A percentile compares a stretch with the other conserved stretches of the same genome.
These are phyloP conservation scores for Thaleichthys pacificus DNA, from an alignment of 2,797 vertebrate species.

Conservation along the genomic window DNA sequence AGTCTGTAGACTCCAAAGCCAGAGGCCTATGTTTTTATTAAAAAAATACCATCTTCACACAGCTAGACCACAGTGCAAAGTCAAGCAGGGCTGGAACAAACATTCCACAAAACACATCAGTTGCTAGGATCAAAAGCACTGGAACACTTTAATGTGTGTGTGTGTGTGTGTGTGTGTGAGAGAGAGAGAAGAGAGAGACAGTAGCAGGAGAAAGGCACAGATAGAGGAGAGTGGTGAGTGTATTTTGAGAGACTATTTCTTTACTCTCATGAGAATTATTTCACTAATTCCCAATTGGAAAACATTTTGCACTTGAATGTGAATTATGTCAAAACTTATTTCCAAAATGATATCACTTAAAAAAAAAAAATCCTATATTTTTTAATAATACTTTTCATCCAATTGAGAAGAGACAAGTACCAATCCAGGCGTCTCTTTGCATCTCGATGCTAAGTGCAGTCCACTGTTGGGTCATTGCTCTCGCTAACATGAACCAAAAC, in stretches of 20 bases:
- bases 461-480: slow-evolving; percentile 18
- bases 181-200: neutral
- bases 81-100: slow-evolving; percentile 8
- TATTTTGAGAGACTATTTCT: neutral
- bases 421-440: slow-evolving; percentile 35
- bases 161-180: too few relatives aligned
- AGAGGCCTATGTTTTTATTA: neutral
- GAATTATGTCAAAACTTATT: neutral
- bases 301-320: too few relatives aligned
- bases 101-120: neutral
- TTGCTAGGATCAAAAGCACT: neutral
- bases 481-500: slow-evolving; percentile 2
- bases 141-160: too few relatives aligned
- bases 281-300: neutral
- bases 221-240: slow-evolving; percentile 39
- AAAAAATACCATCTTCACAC: neutral
- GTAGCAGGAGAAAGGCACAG: neutral
- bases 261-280: neutral
- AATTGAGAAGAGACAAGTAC: neutral
- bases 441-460: slow-evolving; percentile 19
- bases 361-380: neutral
- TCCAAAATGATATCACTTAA: neutral
- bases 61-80: neutral
- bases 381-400: neutral
- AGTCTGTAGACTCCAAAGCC: neutral